Evolutionary conservation across 2,888 invertebrate species (phyloP).

Genomic region (Pemphredon lugubris): DNA sequence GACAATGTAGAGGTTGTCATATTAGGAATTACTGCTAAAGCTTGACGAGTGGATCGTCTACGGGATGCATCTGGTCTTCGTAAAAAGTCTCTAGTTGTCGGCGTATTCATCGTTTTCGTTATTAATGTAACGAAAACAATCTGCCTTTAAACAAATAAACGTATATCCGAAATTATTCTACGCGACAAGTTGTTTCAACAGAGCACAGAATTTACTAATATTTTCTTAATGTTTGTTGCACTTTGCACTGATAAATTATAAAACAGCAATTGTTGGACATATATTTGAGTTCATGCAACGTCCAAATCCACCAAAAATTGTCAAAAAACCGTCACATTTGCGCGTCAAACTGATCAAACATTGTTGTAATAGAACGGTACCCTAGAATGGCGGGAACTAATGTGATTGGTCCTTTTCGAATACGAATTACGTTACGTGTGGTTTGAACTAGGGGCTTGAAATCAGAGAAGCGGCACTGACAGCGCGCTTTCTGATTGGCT

Average conservation of each 20-base stretch:
- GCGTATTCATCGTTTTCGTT: conserved; percentile 68
- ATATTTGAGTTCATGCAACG: background rate
- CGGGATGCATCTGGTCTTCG: conserved; percentile 71
- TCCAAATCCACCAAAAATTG: conserved; percentile 8
- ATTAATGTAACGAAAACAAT: conserved; percentile 9
- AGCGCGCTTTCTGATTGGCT: no score
- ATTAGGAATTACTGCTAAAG: conserved; percentile 76
- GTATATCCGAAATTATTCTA: no score
- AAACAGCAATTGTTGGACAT: no score
- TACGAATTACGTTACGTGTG: no score
- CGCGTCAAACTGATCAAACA: conserved; percentile 29
- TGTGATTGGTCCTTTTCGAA: conserved; percentile 25
- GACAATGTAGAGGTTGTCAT: conserved; percentile 70
- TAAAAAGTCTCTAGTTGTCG: conserved; percentile 73
- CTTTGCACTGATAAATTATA: background rate
- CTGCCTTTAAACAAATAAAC: background rate
- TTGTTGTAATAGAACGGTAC: conserved; percentile 7
- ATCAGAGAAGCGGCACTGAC: no score
- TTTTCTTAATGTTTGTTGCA: background rate
- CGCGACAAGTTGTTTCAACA: background rate
- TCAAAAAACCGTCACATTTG: conserved; percentile 28
- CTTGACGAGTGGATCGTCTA: conserved; percentile 73
- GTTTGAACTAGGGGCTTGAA: no score
- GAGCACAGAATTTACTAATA: conserved; percentile 8
- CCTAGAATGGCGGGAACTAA: conserved; percentile 48